These are phyloP conservation scores for Exocentrus adspersus DNA, from an alignment of 2,888 invertebrate species.

Conservation along the genomic window DNA sequence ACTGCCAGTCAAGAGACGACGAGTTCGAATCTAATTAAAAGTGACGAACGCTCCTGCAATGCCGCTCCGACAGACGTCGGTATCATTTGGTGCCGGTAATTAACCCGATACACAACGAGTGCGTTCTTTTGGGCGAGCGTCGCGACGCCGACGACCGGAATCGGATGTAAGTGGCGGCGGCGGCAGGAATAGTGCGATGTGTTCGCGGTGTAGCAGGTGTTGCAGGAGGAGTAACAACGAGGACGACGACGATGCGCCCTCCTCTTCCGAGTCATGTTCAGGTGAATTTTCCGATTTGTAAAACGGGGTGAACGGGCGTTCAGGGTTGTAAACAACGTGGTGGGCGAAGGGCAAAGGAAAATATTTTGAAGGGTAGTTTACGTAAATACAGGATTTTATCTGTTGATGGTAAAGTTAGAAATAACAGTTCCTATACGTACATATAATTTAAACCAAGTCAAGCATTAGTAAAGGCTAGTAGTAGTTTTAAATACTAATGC, in stretches of 20 bases:
- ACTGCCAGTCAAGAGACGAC: constrained; percentile 13
- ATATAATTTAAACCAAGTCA: no score
- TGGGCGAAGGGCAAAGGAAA: no score
- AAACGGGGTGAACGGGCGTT: no score
- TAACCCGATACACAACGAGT: constrained; percentile 1
- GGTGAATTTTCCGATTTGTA: constrained; percentile 50
- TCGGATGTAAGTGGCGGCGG: constrained; percentile 3
- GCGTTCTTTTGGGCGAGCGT: background rate
- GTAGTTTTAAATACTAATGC: no score
- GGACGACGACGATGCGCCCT: constrained; percentile 54
- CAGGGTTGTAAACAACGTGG: no score
- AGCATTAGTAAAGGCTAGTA: no score
- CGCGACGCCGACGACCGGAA: background rate
- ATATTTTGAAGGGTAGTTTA: no score
- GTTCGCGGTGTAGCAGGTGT: constrained; percentile 62
- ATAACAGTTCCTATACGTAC: no score
- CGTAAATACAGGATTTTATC: no score
- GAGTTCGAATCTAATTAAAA: constrained; percentile 26
- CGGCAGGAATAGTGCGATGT: constrained; percentile 49
- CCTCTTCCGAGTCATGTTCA: constrained; percentile 61
- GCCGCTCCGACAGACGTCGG: constrained; percentile 21
- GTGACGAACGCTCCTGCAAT: constrained; percentile 24
- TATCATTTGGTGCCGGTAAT: constrained; percentile 10
- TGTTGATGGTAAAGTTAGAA: no score
- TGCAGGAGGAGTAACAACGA: constrained; percentile 59